These are phyloP conservation scores for Cichladusa arquata DNA, from an alignment of 2,113 vertebrate genomes.

Conservation along the genomic window DNA sequence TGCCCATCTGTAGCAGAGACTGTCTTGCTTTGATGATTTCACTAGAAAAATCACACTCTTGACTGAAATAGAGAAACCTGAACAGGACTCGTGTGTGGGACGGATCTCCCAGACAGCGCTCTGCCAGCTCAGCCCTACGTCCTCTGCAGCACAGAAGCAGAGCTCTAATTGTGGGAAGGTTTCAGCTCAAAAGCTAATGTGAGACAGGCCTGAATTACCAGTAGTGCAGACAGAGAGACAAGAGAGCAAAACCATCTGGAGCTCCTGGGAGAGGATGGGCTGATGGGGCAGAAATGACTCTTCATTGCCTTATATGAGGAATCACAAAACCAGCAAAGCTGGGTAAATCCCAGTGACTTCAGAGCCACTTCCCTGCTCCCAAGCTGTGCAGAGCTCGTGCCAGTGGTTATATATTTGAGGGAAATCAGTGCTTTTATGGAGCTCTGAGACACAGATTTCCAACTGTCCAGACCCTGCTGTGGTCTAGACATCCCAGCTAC, in stretches of 20 bases:
- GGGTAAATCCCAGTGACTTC: not conserved
- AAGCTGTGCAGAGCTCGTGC: not conserved
- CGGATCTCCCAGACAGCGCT: not conserved
- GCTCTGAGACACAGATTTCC: not conserved
- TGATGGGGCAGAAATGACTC: constrained; percentile 39
- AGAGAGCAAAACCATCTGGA: constrained; percentile 55
- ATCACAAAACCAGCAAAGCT: not conserved
- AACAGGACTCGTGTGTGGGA: constrained; percentile 4
- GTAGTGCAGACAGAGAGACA: not conserved
- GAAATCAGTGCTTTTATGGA: not conserved
- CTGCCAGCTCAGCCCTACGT: constrained; percentile 46
- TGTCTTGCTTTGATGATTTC: constrained; percentile 37
- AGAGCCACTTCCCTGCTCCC: not conserved
- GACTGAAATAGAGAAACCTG: constrained; percentile 45
- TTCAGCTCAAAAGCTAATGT: constrained; percentile 15
- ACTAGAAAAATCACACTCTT: constrained; percentile 34
- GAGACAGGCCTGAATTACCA: constrained; percentile 47
- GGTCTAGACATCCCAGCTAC: not conserved
- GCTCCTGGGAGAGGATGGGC: constrained; percentile 7
- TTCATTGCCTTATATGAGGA: not conserved
- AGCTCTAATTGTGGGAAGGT: constrained; percentile 34
- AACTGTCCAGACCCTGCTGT: not conserved
- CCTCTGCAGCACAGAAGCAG: constrained; percentile 21
- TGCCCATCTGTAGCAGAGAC: not conserved
- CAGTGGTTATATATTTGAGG: not conserved